Conservation (phyloP, 2,113 vertebrate species). For the Campylorhamphus procurvoides region DNA sequence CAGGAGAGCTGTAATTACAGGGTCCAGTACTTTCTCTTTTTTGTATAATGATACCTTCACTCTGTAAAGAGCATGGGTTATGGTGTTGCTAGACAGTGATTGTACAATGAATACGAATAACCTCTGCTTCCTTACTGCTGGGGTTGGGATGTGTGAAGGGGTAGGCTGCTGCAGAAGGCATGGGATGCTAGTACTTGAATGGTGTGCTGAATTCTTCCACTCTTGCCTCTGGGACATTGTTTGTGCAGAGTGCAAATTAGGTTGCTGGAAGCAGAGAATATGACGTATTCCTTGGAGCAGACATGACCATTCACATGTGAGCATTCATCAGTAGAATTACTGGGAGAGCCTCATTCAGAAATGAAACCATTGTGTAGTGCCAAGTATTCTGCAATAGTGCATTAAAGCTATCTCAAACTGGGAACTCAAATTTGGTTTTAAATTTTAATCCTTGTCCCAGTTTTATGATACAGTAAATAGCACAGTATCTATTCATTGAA, state of each 20-base stretch:
- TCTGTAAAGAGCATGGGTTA: background rate
- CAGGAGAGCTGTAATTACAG: background rate
- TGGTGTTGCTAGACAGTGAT: background rate
- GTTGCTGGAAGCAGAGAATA: background rate
- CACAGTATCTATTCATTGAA: background rate
- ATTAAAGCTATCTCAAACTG: background rate
- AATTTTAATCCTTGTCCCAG: background rate
- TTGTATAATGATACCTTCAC: background rate
- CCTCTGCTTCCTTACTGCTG: accelerated
- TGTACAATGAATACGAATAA: accelerated
- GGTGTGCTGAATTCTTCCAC: background rate
- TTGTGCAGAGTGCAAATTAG: background rate
- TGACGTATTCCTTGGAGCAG: background rate
- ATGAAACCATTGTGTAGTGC: background rate
- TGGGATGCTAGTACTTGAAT: accelerated
- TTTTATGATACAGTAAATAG: background rate
- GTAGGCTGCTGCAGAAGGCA: background rate
- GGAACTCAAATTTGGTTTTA: background rate
- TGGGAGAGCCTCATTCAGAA: background rate
- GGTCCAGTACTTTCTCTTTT: background rate
- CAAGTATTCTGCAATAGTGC: background rate
- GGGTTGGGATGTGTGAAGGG: background rate
- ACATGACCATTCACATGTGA: background rate
- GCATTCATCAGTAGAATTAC: background rate
- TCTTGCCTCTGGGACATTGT: background rate